These are phyloP conservation scores for Buceros bicornis DNA, from an alignment of 2,797 vertebrate species.

Conservation along the genomic window DNA sequence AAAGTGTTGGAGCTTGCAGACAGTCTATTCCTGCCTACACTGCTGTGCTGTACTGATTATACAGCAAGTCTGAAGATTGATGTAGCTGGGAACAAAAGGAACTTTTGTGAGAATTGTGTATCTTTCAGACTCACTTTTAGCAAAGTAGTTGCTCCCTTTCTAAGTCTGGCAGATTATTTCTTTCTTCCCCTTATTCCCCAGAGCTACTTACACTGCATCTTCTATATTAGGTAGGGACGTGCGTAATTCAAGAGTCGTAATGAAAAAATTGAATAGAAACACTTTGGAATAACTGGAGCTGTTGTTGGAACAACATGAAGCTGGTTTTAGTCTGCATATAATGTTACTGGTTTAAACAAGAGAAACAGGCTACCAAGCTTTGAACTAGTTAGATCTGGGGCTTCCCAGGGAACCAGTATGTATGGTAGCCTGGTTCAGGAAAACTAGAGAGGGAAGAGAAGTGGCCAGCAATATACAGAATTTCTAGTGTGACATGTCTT, in stretches of 20 bases:
- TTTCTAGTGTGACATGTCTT: background rate
- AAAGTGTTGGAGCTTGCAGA: background rate
- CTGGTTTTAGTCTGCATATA: background rate
- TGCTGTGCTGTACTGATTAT: background rate
- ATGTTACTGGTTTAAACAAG: background rate
- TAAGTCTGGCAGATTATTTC: background rate
- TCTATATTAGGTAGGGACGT: background rate
- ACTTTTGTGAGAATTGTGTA: background rate
- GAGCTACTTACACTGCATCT: background rate
- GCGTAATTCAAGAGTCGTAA: slow-evolving; percentile 9
- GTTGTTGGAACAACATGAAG: background rate
- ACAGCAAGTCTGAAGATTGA: background rate
- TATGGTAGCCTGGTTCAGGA: background rate
- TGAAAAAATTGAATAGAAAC: slow-evolving; percentile 10
- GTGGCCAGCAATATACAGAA: background rate
- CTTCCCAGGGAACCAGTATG: background rate
- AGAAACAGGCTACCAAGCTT: background rate
- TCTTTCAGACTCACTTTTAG: background rate
- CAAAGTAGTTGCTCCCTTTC: background rate
- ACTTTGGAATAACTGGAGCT: background rate
- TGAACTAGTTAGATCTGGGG: background rate
- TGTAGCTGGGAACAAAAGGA: background rate
- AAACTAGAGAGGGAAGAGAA: background rate
- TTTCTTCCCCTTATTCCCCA: background rate
- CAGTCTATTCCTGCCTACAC: background rate